A percentile compares a stretch with the other conserved stretches of the same genome.
Conservation (phyloP, 2,113 vertebrate genomes). For the Glaucomys volans region DNA sequence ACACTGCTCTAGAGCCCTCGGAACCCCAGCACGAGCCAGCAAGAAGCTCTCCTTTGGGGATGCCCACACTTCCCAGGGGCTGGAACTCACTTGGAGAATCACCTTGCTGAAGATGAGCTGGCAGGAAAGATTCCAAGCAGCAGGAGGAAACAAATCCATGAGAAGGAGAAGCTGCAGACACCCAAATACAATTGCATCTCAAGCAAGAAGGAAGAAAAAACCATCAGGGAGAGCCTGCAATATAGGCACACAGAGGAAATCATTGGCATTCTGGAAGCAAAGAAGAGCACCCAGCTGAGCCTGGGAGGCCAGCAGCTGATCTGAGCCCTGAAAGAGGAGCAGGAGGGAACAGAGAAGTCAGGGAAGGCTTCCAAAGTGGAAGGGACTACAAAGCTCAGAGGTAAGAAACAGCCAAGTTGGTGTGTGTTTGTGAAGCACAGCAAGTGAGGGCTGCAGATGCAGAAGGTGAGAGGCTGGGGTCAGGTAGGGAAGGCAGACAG, state of each 20-base stretch:
- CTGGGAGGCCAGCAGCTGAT: neutral
- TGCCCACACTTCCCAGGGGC: neutral
- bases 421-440: neutral
- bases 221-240: neutral
- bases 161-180: neutral
- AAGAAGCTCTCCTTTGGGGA: neutral
- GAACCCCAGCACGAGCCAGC: neutral
- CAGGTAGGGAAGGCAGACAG: accelerated
- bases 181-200: neutral
- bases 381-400: neutral
- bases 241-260: neutral
- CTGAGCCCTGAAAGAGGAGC: neutral
- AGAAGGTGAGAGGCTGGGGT: accelerated
- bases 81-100: neutral
- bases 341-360: too few species aligned
- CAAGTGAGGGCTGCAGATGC: neutral
- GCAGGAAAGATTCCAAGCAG: neutral
- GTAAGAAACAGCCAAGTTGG: neutral
- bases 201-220: neutral
- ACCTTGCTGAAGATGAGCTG: neutral
- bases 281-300: neutral
- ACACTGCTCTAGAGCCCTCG: too few species aligned
- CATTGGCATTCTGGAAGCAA: neutral
- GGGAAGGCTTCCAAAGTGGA: neutral
- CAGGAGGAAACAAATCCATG: too few species aligned